A percentile compares a stretch with the other conserved stretches of the same genome.
Evolutionary conservation across 2,797 vertebrate genomes (phyloP).

Genomic region (Hippoglossus hippoglossus): DNA sequence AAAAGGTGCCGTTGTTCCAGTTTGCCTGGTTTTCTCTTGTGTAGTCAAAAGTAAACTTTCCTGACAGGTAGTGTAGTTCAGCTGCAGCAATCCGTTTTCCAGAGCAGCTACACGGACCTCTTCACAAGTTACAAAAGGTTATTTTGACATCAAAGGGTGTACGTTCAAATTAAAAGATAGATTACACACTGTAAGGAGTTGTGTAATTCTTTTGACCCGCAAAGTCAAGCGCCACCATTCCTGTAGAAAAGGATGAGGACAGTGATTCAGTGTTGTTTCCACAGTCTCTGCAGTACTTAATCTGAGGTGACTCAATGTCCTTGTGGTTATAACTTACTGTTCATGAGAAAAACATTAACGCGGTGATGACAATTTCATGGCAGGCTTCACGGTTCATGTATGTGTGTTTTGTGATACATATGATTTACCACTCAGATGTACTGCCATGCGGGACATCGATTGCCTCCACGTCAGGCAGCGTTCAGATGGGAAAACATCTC

Average conservation of each 20-base stretch:
- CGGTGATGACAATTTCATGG: not conserved
- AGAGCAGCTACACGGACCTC: not conserved
- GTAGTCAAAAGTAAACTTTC: not conserved
- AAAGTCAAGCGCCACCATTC: not conserved
- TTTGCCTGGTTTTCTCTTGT: constrained; percentile 16
- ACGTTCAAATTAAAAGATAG: not conserved
- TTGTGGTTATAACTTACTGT: not conserved
- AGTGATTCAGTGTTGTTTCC: constrained; percentile 1
- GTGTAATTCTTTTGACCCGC: not conserved
- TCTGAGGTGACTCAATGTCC: constrained; percentile 4
- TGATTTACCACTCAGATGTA: constrained; percentile 13
- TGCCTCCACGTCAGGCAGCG: constrained; percentile 3
- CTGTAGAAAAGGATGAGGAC: not conserved
- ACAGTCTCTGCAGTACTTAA: constrained; percentile 1
- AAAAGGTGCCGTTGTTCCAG: constrained; percentile 8
- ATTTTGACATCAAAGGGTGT: constrained; percentile 5
- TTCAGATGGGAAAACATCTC: constrained; percentile 31
- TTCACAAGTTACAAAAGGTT: not conserved
- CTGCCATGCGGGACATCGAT: not conserved
- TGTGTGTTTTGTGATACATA: constrained; percentile 12
- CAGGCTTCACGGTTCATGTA: not conserved
- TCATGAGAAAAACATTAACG: constrained; percentile 3
- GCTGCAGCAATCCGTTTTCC: not conserved
- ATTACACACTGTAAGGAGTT: constrained; percentile 10
- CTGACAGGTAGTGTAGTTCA: not conserved